Percentiles rank a stretch among this genome's conserved stretches.
Evolutionary conservation across 2,888 invertebrate species (phyloP).

Genomic region (Sepioteuthis lessoniana): DNA sequence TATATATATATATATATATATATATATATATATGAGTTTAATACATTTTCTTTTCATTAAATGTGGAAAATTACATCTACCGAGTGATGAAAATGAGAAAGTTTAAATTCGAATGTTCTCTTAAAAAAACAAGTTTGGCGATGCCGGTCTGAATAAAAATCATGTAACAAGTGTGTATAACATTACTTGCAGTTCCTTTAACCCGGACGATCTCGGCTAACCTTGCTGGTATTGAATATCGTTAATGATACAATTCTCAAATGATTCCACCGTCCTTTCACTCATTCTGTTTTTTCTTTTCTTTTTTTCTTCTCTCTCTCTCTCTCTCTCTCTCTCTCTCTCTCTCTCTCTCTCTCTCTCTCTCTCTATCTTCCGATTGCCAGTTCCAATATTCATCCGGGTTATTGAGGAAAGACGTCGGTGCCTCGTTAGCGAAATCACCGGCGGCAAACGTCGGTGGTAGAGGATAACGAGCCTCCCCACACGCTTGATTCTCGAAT

Average conservation of each 20-base stretch:
- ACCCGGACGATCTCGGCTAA: neutral
- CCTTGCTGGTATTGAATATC: conserved; percentile 33
- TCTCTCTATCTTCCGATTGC: neutral
- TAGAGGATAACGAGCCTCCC: neutral
- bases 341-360: too few species aligned
- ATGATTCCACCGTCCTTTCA: neutral
- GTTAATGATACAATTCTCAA: conserved; percentile 21
- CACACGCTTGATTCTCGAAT: neutral
- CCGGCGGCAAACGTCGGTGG: neutral
- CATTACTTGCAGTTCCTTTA: neutral
- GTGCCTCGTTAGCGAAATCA: conserved; percentile 10
- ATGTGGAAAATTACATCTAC: too few species aligned
- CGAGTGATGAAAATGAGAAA: too few species aligned
- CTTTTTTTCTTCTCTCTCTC: neutral
- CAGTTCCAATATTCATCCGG: neutral
- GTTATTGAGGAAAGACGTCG: conserved; percentile 13
- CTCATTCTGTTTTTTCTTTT: neutral
- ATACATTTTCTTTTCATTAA: too few species aligned
- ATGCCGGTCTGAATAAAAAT: neutral
- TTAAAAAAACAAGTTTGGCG: neutral
- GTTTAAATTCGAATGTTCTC: neutral
- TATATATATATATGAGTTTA: too few species aligned
- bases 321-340: too few species aligned
- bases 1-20: too few species aligned
- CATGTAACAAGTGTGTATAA: neutral